These are phyloP conservation scores for Megaustenia siamemsis DNA, from an alignment of 2,888 invertebrate genomes.

Conservation along the genomic window DNA sequence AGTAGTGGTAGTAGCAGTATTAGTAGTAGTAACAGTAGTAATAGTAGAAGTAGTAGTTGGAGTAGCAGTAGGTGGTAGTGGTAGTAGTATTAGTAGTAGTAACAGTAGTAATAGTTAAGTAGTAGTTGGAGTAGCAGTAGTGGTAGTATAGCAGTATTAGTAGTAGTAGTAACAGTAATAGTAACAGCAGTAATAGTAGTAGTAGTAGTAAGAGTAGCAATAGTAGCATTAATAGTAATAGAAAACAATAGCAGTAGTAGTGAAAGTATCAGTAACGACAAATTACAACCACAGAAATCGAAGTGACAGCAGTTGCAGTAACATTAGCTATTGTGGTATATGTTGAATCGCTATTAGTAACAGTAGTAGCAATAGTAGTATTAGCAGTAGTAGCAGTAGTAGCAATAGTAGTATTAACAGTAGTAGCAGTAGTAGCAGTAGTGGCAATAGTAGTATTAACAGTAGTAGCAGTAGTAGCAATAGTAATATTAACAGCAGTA, in stretches of 20 bases:
- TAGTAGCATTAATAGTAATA: too few species aligned
- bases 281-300: too few species aligned
- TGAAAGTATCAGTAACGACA: too few species aligned
- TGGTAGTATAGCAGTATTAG: neutral
- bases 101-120: conserved; percentile 11
- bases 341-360: too few species aligned
- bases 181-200: neutral
- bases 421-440: conserved; percentile 35
- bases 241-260: too few species aligned
- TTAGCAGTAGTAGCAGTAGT: too few species aligned
- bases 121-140: neutral
- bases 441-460: conserved; percentile 37
- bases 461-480: conserved; percentile 26
- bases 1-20: neutral
- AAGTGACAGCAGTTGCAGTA: too few species aligned
- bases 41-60: too few species aligned
- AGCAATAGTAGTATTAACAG: conserved; percentile 10
- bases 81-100: neutral
- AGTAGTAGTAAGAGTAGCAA: neutral
- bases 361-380: too few species aligned
- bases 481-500: conserved; percentile 32
- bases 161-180: conserved; percentile 11
- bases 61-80: too few species aligned
- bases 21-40: too few species aligned
- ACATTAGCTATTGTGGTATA: too few species aligned